Evolutionary conservation across 2,888 invertebrate species (phyloP).

Genomic region (Embidobia sp.): DNA sequence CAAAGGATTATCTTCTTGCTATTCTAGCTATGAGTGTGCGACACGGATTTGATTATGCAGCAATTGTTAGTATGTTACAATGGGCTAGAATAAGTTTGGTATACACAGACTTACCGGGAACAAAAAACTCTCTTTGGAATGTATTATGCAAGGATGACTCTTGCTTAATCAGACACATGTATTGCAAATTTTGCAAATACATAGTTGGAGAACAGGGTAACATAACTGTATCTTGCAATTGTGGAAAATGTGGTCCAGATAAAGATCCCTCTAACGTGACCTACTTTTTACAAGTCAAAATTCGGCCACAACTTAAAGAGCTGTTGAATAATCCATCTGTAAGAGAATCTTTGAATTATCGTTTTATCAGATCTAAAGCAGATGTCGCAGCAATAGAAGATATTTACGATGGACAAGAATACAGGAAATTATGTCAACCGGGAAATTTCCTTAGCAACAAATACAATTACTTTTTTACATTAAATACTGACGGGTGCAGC

Average conservation of each 20-base stretch:
- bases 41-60: neutral
- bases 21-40: neutral
- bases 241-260: neutral
- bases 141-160: neutral
- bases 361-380: conserved; percentile 1
- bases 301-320: neutral
- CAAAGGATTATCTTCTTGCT: neutral
- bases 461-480: neutral
- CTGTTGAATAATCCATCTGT: conserved; percentile 4
- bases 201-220: neutral
- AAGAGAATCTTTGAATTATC: neutral
- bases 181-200: neutral
- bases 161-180: neutral
- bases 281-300: neutral
- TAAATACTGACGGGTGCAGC: conserved; percentile 15
- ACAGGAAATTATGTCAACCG: conserved; percentile 9
- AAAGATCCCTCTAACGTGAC: neutral
- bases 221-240: neutral
- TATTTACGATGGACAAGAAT: conserved; percentile 24
- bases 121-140: neutral
- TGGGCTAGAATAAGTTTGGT: neutral
- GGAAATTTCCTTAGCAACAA: neutral
- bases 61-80: neutral
- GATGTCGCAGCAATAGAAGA: conserved; percentile 16
- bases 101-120: neutral